Evolutionary conservation across 2,113 vertebrate species (phyloP).

Genomic region (Clarias magur): DNA sequence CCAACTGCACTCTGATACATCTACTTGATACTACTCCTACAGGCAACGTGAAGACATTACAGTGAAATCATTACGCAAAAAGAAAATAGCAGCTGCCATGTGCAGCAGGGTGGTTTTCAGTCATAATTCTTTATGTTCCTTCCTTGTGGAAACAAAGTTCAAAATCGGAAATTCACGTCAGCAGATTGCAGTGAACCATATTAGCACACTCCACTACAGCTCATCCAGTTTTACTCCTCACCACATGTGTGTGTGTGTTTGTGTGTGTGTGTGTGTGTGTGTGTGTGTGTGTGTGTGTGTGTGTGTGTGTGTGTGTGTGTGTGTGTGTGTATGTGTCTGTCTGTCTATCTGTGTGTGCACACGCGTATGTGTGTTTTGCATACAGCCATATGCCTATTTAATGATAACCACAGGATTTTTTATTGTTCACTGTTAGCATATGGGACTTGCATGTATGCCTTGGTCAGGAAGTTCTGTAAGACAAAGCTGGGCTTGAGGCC

Average conservation of each 20-base stretch:
- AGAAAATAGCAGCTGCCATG: constrained; percentile 4
- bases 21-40: constrained; percentile 7
- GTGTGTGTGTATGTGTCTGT: neutral
- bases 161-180: constrained; percentile 44
- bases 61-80: neutral
- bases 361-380: constrained; percentile 15
- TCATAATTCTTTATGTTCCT: constrained; percentile 42
- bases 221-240: constrained; percentile 22
- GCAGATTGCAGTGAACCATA: constrained; percentile 45
- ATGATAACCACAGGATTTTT: constrained; percentile 20
- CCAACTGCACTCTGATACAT: neutral
- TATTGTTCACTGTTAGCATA: constrained; percentile 31
- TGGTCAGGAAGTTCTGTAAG: constrained; percentile 16
- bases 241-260: neutral
- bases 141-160: constrained; percentile 26
- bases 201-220: constrained; percentile 24
- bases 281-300: neutral
- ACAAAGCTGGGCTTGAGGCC: constrained; percentile 26
- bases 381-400: constrained; percentile 14
- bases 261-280: neutral
- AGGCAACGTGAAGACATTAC: constrained; percentile 7
- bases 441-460: constrained; percentile 24
- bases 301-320: constrained; percentile 3
- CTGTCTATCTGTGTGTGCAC: neutral
- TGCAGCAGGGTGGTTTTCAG: constrained; percentile 19